These are phyloP conservation scores for Romanogobio albipinnatus DNA, from an alignment of 2,113 vertebrate genomes.

Conservation along the genomic window DNA sequence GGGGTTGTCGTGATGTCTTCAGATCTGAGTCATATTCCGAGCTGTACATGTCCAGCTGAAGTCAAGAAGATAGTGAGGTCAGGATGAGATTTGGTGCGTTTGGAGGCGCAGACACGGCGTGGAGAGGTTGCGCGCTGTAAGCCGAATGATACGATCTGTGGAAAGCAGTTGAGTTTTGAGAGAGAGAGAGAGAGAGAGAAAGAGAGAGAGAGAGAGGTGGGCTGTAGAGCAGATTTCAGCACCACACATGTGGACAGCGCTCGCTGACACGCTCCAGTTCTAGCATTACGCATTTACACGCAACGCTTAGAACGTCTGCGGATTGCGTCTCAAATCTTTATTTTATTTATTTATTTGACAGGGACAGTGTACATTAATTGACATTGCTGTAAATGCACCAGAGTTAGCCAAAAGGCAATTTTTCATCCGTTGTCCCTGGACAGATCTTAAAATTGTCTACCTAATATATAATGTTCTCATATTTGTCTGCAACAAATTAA, in stretches of 20 bases:
- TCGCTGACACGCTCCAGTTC: neutral
- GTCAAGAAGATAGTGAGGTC: neutral
- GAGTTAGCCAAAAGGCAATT: too few relatives aligned
- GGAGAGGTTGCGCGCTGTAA: neutral
- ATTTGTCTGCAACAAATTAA: neutral
- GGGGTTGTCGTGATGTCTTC: neutral
- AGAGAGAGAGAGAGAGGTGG: constrained; percentile 35
- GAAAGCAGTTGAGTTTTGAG: constrained; percentile 20
- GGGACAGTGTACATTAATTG: too few relatives aligned
- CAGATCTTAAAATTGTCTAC: too few relatives aligned
- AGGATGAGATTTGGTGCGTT: neutral
- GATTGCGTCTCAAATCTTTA: neutral
- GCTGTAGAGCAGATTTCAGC: constrained; percentile 26
- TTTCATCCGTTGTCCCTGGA: too few relatives aligned
- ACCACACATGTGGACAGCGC: constrained; percentile 38
- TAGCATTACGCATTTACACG: neutral
- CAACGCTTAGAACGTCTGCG: neutral
- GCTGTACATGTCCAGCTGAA: neutral
- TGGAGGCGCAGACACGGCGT: neutral
- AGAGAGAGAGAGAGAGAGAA: constrained; percentile 32
- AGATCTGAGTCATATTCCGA: constrained; percentile 20
- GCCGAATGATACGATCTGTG: constrained; percentile 41
- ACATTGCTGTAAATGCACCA: too few relatives aligned
- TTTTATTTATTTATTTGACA: too few relatives aligned
- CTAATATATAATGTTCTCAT: neutral